A percentile compares a stretch with the other conserved stretches of the same genome.
These are phyloP conservation scores for Tiliacea aurago DNA, from an alignment of 2,888 invertebrate genomes.

Conservation along the genomic window DNA sequence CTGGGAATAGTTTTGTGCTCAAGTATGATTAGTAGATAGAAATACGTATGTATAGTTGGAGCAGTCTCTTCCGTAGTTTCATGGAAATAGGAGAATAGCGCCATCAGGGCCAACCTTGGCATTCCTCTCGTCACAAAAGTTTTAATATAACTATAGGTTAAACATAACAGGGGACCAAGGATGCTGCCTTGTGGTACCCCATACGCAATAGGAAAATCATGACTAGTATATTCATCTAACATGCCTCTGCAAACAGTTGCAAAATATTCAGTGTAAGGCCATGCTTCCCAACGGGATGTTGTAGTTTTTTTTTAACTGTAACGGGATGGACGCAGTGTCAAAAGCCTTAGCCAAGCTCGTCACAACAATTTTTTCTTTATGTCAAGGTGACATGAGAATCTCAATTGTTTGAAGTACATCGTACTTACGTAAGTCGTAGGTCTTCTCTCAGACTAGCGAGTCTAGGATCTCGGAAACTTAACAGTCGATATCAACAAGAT, in stretches of 20 bases:
- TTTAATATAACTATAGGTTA: neutral
- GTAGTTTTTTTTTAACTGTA: neutral
- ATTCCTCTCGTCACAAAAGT: neutral
- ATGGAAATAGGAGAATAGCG: neutral
- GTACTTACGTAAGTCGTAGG: neutral
- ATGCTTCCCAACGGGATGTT: neutral
- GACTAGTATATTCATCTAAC: neutral
- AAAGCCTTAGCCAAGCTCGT: neutral
- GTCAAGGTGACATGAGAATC: neutral
- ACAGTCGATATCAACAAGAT: conserved; percentile 11
- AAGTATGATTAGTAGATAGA: neutral
- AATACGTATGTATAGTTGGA: neutral
- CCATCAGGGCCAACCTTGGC: neutral
- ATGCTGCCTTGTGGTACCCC: conserved; percentile 12
- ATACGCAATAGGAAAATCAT: no score
- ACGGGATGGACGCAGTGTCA: neutral
- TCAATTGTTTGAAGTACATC: neutral
- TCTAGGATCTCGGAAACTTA: neutral
- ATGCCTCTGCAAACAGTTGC: neutral
- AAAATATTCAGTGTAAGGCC: neutral
- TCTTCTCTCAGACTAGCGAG: neutral
- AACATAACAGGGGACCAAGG: neutral
- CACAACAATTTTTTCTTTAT: neutral
- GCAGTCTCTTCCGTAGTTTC: neutral
- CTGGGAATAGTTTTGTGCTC: neutral